Evolutionary conservation across 2,113 vertebrate species (phyloP).

Genomic region (human (Homo sapiens)): DNA sequence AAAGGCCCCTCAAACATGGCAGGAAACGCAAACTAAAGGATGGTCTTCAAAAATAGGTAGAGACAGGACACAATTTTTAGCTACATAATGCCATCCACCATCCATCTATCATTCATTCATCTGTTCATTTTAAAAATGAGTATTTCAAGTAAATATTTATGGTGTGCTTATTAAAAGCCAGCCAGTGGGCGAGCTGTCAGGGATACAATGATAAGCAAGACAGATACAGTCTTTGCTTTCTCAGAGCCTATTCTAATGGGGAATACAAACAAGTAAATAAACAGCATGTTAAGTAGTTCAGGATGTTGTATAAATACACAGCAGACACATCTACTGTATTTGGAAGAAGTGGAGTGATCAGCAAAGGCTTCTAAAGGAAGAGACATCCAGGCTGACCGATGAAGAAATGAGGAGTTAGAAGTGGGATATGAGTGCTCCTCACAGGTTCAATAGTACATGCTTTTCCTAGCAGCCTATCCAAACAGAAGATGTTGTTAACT

Average conservation of each 20-base stretch:
- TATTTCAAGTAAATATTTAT: constrained; percentile 18
- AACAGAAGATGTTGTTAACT: neutral
- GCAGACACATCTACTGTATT: neutral
- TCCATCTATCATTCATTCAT: neutral
- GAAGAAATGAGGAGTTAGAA: neutral
- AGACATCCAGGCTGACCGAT: neutral
- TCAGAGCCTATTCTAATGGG: neutral
- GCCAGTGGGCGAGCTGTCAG: neutral
- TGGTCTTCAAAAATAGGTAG: neutral
- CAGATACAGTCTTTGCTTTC: constrained; percentile 26
- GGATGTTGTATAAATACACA: neutral
- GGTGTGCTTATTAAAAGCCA: neutral
- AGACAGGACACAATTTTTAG: neutral
- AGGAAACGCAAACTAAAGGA: neutral
- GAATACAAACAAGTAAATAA: neutral
- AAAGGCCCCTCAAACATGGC: neutral
- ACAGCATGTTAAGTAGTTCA: neutral
- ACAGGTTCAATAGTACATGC: neutral
- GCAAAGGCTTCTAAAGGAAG: neutral
- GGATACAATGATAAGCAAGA: neutral
- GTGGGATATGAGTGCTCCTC: neutral
- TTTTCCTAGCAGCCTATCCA: neutral
- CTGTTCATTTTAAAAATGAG: neutral
- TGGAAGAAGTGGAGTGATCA: neutral
- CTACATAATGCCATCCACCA: neutral